These are phyloP conservation scores for Hypomecis atomaria DNA, from an alignment of 2,888 invertebrate species.

Conservation along the genomic window DNA sequence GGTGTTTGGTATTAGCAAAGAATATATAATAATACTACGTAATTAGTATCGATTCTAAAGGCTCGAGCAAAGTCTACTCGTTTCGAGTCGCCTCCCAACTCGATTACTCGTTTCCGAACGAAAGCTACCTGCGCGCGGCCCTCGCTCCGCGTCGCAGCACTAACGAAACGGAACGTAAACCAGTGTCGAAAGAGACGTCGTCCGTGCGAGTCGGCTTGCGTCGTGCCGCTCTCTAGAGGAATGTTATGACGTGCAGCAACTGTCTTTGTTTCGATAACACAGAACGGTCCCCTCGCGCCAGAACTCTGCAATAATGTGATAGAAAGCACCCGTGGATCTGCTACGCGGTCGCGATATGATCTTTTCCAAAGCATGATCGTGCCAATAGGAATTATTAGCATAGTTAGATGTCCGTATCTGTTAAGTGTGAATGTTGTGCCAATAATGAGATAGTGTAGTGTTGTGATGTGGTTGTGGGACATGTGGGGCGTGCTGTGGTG, in stretches of 20 bases:
- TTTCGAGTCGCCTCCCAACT: slow-evolving; percentile 8
- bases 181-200: slow-evolving; percentile 58
- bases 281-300: slow-evolving; percentile 60
- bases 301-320: slow-evolving; percentile 72
- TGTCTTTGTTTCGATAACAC: slow-evolving; percentile 80
- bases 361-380: slow-evolving; percentile 81
- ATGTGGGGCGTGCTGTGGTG: slow-evolving; percentile 81
- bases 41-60: slow-evolving; percentile 29
- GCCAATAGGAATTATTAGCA: slow-evolving; percentile 79
- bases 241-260: slow-evolving; percentile 84
- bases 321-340: slow-evolving; percentile 56
- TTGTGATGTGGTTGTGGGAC: slow-evolving; percentile 84
- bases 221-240: slow-evolving; percentile 61
- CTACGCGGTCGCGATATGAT: slow-evolving; percentile 68
- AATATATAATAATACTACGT: too few species aligned
- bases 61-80: not conserved
- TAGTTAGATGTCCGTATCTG: slow-evolving; percentile 81
- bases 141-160: slow-evolving; percentile 37
- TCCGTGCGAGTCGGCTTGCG: slow-evolving; percentile 50
- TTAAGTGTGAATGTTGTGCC: slow-evolving; percentile 83
- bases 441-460: slow-evolving; percentile 85
- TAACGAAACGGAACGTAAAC: slow-evolving; percentile 42
- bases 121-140: slow-evolving; percentile 40
- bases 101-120: slow-evolving; percentile 42
- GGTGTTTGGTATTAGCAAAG: slow-evolving; percentile 48